Conservation (phyloP, 2,113 vertebrate genomes). For the Hydrochoerus hydrochaeris region DNA sequence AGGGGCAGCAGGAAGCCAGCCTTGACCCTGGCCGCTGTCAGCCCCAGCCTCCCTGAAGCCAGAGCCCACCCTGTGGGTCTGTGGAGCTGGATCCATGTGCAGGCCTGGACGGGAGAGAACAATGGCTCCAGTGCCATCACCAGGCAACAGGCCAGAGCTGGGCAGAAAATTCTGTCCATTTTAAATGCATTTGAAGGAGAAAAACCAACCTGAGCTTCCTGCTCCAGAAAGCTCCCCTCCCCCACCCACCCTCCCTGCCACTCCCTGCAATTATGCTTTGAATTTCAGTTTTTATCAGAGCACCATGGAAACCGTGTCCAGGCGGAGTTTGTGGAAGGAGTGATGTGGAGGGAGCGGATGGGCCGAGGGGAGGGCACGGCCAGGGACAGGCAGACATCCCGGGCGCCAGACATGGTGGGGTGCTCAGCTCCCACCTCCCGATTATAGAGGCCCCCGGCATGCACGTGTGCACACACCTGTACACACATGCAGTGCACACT, state of each 20-base stretch:
- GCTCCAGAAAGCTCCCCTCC: neutral
- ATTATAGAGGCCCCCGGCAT: neutral
- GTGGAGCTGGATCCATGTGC: neutral
- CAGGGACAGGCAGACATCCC: neutral
- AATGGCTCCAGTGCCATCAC: neutral
- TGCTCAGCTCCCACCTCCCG: accelerated
- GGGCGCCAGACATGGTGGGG: neutral
- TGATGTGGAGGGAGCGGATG: accelerated
- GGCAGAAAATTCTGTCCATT: neutral
- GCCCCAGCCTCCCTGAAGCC: neutral
- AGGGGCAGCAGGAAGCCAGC: neutral
- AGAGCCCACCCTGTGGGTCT: too few species aligned
- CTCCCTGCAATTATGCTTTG: slow-evolving; percentile 2
- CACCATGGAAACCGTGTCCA: slow-evolving; percentile 66
- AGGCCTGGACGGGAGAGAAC: neutral
- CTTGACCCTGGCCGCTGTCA: neutral
- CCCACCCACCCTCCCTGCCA: neutral
- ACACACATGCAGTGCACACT: neutral
- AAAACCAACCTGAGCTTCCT: neutral
- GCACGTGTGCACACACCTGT: neutral
- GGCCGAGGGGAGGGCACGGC: too few species aligned
- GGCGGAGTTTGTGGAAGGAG: slow-evolving; percentile 24
- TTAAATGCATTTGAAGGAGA: neutral
- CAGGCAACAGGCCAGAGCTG: neutral
- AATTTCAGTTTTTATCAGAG: slow-evolving; percentile 52